These are phyloP conservation scores for Amblyjoppa fuscipennis DNA, from an alignment of 2,888 invertebrate species.

Conservation along the genomic window DNA sequence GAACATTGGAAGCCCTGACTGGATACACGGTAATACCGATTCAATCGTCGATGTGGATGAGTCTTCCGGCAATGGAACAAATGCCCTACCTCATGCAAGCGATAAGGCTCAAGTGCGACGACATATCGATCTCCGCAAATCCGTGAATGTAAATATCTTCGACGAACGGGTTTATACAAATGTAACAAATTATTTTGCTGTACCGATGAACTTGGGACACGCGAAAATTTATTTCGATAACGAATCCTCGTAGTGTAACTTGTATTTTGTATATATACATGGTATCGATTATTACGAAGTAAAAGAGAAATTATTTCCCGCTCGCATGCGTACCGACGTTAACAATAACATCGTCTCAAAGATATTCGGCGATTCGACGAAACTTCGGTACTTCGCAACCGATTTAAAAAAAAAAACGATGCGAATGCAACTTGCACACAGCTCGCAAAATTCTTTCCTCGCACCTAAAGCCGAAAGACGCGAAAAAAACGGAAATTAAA, in stretches of 20 bases:
- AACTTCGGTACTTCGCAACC: neutral
- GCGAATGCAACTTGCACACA: neutral
- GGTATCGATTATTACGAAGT: conserved; percentile 2
- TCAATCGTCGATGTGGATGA: conserved; percentile 86
- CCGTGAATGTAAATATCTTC: conserved; percentile 37
- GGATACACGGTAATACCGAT: conserved; percentile 87
- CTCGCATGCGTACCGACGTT: neutral
- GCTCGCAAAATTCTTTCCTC: neutral
- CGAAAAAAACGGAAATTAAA: neutral
- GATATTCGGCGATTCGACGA: neutral
- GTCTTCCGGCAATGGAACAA: conserved; percentile 87
- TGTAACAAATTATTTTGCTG: conserved; percentile 44
- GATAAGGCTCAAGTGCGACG: conserved; percentile 86
- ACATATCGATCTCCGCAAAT: conserved; percentile 68
- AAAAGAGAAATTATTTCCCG: neutral
- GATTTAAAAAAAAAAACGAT: neutral
- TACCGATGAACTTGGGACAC: neutral
- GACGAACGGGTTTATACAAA: neutral
- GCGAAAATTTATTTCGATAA: conserved; percentile 5
- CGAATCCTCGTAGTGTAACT: conserved; percentile 10
- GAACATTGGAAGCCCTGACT: conserved; percentile 86
- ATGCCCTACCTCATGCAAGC: conserved; percentile 89
- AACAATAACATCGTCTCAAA: neutral
- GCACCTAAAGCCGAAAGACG: neutral
- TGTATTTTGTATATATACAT: conserved; percentile 27